These are phyloP conservation scores for Aurelia coerulea DNA, from an alignment of 30 jellyfish, hydroid and myxozoan genomes.

Conservation along the genomic window DNA sequence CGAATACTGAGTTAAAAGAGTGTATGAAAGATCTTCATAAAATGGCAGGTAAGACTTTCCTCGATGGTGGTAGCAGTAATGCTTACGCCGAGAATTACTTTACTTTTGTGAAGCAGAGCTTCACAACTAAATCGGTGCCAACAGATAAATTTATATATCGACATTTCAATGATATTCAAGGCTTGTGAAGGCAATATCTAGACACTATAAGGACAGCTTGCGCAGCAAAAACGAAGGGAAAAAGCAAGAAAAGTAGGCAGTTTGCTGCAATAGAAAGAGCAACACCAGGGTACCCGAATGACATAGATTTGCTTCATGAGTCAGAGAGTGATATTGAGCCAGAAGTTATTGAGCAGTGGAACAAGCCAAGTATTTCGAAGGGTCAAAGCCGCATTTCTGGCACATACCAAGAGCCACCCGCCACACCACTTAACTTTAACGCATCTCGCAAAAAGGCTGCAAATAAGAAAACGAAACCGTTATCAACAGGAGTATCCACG, in stretches of 20 bases:
- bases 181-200: conserved; percentile 6
- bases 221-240: background rate
- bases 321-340: background rate
- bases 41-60: background rate
- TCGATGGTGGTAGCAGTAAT: conserved; percentile 9
- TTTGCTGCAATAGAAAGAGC: background rate
- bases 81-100: conserved; percentile 24
- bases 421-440: background rate
- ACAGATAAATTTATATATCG: too few species aligned
- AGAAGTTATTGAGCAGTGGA: conserved; percentile 18
- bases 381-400: conserved; percentile 16
- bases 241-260: too few species aligned
- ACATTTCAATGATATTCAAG: conserved; percentile 8
- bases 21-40: background rate
- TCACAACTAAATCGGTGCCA: background rate
- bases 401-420: conserved; percentile 1
- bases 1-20: background rate
- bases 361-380: background rate
- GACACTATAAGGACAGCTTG: background rate
- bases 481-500: background rate
- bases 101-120: conserved; percentile 21
- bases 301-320: background rate
- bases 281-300: conserved; percentile 28
- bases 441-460: background rate
- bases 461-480: background rate